phyloP scores from a whole-genome alignment of 2,113 vertebrate genomes.

The Ailurus styani region DNA sequence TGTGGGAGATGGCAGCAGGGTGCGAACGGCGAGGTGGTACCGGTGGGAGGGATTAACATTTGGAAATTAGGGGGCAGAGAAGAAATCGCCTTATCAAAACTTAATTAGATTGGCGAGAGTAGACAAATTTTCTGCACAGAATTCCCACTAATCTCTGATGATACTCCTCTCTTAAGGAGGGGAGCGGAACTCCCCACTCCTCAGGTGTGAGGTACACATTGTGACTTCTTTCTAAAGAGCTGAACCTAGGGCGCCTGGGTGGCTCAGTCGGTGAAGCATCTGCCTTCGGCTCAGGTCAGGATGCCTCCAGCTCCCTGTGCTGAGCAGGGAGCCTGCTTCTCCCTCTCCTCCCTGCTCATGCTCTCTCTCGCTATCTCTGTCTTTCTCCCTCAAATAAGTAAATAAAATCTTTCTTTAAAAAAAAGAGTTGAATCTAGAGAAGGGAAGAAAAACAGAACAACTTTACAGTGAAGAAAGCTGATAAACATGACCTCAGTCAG shows the following conservation, averaged over 20 bases:
- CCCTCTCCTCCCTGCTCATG: too few relatives aligned
- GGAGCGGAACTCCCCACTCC: background rate
- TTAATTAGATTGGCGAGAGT: background rate
- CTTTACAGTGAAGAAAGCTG: background rate
- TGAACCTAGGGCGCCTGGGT: background rate
- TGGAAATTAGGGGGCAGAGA: constrained; percentile 50
- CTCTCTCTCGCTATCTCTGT: too few relatives aligned
- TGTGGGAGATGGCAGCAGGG: background rate
- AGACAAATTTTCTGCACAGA: background rate
- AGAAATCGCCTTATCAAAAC: constrained; percentile 27
- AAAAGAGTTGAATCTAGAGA: background rate
- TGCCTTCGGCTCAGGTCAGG: background rate
- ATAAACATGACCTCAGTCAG: background rate
- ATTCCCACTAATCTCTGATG: background rate
- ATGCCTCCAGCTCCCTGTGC: too few relatives aligned
- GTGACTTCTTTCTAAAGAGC: background rate
- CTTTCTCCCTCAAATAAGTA: too few relatives aligned
- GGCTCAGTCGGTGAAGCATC: background rate
- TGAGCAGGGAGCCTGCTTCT: too few relatives aligned
- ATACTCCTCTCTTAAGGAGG: background rate
- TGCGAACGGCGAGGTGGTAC: background rate
- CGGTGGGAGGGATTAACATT: constrained; percentile 11
- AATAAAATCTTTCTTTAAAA: too few relatives aligned
- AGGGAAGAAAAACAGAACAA: background rate
- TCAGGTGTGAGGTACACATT: background rate